phyloP scores from a whole-genome alignment of 2,888 invertebrate species.

The Sminthurides aquaticus region DNA sequence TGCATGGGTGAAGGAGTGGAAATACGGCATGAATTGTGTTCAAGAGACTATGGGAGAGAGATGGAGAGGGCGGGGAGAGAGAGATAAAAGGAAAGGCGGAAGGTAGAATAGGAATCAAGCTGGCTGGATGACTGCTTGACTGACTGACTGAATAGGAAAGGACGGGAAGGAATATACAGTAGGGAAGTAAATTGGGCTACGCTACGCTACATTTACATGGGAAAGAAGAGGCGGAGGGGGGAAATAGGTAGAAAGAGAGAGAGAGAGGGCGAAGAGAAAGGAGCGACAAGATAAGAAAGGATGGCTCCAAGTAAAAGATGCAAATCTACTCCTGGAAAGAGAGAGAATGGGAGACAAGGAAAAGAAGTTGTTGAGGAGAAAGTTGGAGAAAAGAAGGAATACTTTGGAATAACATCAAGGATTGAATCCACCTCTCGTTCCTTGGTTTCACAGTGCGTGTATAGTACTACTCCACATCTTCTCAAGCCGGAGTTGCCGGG shows the following conservation, averaged over 20 bases:
- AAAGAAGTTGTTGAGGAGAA: background rate
- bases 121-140: too few relatives aligned
- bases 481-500: too few relatives aligned
- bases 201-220: background rate
- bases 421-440: too few relatives aligned
- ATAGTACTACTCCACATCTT: too few relatives aligned
- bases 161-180: background rate
- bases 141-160: background rate
- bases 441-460: too few relatives aligned
- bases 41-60: background rate
- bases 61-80: background rate
- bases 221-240: background rate
- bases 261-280: too few relatives aligned
- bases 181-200: background rate
- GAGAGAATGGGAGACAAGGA: background rate
- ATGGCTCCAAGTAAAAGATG: too few relatives aligned
- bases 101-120: background rate
- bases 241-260: background rate
- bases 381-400: background rate
- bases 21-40: background rate
- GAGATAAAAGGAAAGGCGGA: background rate
- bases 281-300: too few relatives aligned
- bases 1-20: background rate
- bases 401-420: too few relatives aligned
- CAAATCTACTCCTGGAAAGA: background rate